Evolutionary conservation across 2,797 vertebrate genomes (phyloP).

Genomic region (Hypotaenidia philippensis): DNA sequence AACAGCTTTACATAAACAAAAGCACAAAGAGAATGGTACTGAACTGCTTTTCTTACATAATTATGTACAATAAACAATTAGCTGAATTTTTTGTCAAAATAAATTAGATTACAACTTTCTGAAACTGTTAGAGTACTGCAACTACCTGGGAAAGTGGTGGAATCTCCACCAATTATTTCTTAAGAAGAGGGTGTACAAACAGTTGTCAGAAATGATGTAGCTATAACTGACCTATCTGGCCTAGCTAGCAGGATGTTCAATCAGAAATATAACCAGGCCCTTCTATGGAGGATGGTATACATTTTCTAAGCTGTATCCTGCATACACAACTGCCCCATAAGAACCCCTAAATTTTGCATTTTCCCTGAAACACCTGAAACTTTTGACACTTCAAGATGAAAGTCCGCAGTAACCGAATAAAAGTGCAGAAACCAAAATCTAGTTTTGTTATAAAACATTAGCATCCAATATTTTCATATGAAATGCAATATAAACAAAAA

Average conservation of each 20-base stretch:
- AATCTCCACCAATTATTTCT: neutral
- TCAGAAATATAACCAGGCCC: neutral
- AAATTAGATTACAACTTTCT: neutral
- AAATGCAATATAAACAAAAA: neutral
- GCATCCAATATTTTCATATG: neutral
- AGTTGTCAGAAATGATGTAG: neutral
- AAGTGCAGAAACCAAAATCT: neutral
- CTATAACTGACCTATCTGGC: neutral
- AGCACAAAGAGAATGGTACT: neutral
- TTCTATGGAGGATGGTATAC: neutral
- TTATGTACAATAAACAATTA: neutral
- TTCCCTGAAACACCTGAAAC: neutral
- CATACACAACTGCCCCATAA: neutral
- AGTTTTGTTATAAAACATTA: neutral
- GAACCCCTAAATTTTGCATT: neutral
- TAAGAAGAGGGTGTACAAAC: neutral
- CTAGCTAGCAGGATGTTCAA: neutral
- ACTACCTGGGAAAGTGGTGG: neutral
- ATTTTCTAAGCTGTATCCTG: neutral
- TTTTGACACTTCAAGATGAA: neutral
- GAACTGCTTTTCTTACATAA: neutral
- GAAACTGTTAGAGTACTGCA: neutral
- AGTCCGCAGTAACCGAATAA: neutral
- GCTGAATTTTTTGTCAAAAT: neutral
- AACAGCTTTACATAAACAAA: neutral